Percentiles rank a stretch among this genome's conserved stretches.
Evolutionary conservation across 1,140 invertebrate genomes (phyloP).

Genomic region (Pseudomyrmex sp.): DNA sequence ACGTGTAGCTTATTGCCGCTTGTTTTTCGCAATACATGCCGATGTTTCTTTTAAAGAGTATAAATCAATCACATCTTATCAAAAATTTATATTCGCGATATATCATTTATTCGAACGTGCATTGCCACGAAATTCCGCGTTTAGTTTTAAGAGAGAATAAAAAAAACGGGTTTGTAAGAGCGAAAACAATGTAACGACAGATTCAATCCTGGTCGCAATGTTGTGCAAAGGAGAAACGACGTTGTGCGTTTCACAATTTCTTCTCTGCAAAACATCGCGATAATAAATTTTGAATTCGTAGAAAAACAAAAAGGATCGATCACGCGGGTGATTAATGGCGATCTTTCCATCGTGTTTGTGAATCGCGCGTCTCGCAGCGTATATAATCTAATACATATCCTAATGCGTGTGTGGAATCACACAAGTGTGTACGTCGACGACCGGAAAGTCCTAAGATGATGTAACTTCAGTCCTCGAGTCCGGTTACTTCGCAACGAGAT

Average conservation of each 20-base stretch:
- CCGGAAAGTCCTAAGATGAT: constrained; percentile 57
- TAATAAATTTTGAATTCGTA: neutral
- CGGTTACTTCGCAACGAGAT: constrained; percentile 75
- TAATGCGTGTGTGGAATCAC: constrained; percentile 57
- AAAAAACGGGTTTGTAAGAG: no score
- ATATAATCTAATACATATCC: constrained; percentile 34
- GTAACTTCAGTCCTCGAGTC: constrained; percentile 38
- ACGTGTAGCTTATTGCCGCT: neutral
- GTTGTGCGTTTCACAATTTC: neutral
- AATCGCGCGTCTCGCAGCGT: constrained; percentile 56
- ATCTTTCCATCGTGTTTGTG: constrained; percentile 3
- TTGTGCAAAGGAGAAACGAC: neutral
- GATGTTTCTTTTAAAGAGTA: neutral
- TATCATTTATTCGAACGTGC: neutral
- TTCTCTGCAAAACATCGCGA: neutral
- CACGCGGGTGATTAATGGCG: neutral
- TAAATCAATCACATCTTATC: constrained; percentile 18
- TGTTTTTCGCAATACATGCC: neutral
- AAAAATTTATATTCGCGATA: neutral
- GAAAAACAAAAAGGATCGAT: neutral
- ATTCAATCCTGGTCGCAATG: no score
- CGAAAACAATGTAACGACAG: no score
- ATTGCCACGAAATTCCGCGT: neutral
- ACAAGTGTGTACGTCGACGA: constrained; percentile 22
- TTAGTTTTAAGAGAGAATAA: neutral